phyloP scores from a whole-genome alignment of 2,113 vertebrate species.

The Oryzias woworae region DNA sequence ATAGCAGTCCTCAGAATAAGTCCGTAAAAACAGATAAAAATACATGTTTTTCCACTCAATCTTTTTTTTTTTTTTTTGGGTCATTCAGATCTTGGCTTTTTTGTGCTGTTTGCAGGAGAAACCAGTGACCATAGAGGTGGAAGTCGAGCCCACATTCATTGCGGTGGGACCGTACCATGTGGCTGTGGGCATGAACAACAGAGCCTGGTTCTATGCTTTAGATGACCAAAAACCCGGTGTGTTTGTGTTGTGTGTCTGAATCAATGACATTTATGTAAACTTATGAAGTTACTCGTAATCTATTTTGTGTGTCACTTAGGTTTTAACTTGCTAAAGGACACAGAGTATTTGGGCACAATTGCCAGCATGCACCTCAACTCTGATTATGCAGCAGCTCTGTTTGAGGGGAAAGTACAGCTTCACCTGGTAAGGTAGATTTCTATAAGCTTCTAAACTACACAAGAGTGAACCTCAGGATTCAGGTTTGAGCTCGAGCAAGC shows the following conservation, averaged over 20 bases:
- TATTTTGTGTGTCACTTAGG: constrained; percentile 67
- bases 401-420: constrained; percentile 95
- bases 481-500: background rate
- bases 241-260: background rate
- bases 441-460: background rate
- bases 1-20: too few species aligned
- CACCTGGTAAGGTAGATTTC: constrained; percentile 85
- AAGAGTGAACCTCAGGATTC: background rate
- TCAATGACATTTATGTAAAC: background rate
- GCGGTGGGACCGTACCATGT: constrained; percentile 92
- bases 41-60: too few species aligned
- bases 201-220: constrained; percentile 94
- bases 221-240: constrained; percentile 76
- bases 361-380: constrained; percentile 89
- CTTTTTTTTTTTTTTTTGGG: too few species aligned
- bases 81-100: background rate
- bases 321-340: constrained; percentile 88
- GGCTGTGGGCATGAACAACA: constrained; percentile 97
- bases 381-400: constrained; percentile 92
- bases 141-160: constrained; percentile 93
- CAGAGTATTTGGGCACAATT: constrained; percentile 93
- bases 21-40: too few species aligned
- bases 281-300: background rate
- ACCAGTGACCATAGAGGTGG: constrained; percentile 86
- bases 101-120: constrained; percentile 76